Evolutionary conservation across 2,113 vertebrate genomes (phyloP).

Genomic region (Arvicanthis niloticus): DNA sequence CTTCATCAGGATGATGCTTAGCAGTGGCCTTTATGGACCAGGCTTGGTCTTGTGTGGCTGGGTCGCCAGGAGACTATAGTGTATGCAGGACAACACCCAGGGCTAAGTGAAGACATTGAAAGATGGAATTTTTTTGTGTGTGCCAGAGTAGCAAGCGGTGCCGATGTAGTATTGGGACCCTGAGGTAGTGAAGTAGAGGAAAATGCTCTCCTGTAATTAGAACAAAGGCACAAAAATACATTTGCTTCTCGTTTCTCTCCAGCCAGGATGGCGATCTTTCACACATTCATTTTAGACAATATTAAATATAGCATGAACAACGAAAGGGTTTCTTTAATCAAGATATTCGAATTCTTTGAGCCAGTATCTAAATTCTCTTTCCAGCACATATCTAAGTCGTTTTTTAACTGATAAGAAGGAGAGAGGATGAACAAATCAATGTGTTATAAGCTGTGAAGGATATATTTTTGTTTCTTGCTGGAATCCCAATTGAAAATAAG

Average conservation of each 20-base stretch:
- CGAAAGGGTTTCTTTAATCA: not conserved
- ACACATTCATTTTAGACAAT: constrained; percentile 37
- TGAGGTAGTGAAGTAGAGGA: not conserved
- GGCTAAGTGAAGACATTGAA: not conserved
- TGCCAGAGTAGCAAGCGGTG: not conserved
- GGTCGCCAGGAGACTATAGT: not conserved
- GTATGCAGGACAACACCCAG: not conserved
- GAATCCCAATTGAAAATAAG: constrained; percentile 18
- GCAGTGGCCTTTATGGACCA: not conserved
- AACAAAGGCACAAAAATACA: not conserved
- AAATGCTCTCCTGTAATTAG: not conserved
- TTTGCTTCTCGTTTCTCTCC: not conserved
- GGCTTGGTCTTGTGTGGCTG: not conserved
- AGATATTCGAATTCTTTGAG: not conserved
- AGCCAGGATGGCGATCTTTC: not conserved
- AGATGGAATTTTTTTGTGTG: not conserved
- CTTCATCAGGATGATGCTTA: not conserved
- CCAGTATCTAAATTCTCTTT: not conserved
- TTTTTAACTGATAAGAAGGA: not conserved
- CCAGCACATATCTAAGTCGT: not conserved
- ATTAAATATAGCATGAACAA: not conserved
- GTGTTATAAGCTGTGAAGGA: not conserved
- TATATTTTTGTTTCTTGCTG: not conserved
- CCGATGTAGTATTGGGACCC: not conserved
- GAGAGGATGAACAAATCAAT: not conserved